Evolutionary conservation across 2,888 invertebrate species (phyloP), one percentile per base, ranked within the genome.

Genomic region (Agelastica alni): DNA sequence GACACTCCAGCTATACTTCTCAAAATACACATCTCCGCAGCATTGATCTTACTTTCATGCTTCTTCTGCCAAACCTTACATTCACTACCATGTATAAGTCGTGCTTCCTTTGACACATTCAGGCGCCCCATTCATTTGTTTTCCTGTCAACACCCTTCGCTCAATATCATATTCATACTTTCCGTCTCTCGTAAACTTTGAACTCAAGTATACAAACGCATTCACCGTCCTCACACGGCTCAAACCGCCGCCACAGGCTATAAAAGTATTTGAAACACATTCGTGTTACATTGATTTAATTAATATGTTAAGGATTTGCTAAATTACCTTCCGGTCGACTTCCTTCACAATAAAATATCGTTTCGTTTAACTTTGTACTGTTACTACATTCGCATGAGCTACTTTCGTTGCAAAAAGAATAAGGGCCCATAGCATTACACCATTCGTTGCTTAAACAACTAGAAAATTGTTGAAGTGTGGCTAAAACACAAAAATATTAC

Each of bases 401-500:
- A 5, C 57, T 44, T 1, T 61, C 56, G 43, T 60, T 53, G 42
- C 70, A 70, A 42, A 53, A 68, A 5, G 67, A 52, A 51, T 68
- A 58, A 1, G 53, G 53, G 2, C 70, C 70, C 59, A 68, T 60
- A 1, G 66, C 67, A 41, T 62, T 56, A 42, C 70, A 70, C 70
- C 70, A 70, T 16, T 66, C 65, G 20, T 63, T 64, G 1, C 62
- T 64, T 46, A 67, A 46, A 56, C 70, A 70, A 18, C 56, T 59
- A 18, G 51, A 39, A n/a, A 64, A 65, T 5, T 53, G 44, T 31
- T 70, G 59, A 6, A 62, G 54, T 13, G 65, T 69, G 14, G 68
- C 70, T 70, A 26, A 22, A 64, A 61, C 30, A 36, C n/a, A n/a
- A n/a, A n/a, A n/a, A n/a, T n/a, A n/a, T n/a, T n/a, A n/a, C n/a